phyloP scores from a whole-genome alignment of 2,888 invertebrate species.

The Eupsilia transversa region DNA sequence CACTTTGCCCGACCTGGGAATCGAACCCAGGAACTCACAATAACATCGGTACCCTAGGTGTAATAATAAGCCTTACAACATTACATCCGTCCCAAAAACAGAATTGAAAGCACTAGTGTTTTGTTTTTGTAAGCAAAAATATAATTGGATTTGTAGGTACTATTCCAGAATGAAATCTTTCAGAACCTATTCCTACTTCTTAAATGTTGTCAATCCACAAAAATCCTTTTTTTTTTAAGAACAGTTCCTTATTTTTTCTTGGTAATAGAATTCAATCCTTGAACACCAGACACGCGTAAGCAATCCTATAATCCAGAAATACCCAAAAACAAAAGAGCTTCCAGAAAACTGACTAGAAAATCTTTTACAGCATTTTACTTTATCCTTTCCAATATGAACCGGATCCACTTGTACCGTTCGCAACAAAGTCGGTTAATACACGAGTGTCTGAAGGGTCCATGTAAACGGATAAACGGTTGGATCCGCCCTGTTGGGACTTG shows the following conservation, averaged over 20 bases:
- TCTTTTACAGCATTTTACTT: conserved; percentile 55
- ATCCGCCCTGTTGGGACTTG: conserved; percentile 51
- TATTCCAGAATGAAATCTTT: neutral
- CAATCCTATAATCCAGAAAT: conserved; percentile 46
- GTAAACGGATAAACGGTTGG: conserved; percentile 57
- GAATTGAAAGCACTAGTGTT: neutral
- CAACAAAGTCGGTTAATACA: conserved; percentile 64
- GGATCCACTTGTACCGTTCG: conserved; percentile 44
- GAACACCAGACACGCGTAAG: conserved; percentile 22
- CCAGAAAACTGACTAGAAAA: conserved; percentile 48
- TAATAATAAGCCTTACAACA: neutral
- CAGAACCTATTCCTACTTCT: neutral
- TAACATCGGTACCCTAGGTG: too few relatives aligned
- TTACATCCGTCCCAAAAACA: neutral
- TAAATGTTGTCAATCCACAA: too few relatives aligned
- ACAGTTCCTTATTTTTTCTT: neutral
- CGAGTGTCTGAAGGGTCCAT: conserved; percentile 53
- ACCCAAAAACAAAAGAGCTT: conserved; percentile 35
- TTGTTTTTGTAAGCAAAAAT: neutral
- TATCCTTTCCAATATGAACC: conserved; percentile 56
- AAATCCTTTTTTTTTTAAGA: neutral
- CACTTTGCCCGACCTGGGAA: too few relatives aligned
- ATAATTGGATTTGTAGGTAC: neutral
- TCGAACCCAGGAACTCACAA: too few relatives aligned
- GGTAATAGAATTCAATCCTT: conserved; percentile 25